Evolutionary conservation across 2,888 invertebrate genomes (phyloP).

Genomic region (Heteromyza rotundicornis): DNA sequence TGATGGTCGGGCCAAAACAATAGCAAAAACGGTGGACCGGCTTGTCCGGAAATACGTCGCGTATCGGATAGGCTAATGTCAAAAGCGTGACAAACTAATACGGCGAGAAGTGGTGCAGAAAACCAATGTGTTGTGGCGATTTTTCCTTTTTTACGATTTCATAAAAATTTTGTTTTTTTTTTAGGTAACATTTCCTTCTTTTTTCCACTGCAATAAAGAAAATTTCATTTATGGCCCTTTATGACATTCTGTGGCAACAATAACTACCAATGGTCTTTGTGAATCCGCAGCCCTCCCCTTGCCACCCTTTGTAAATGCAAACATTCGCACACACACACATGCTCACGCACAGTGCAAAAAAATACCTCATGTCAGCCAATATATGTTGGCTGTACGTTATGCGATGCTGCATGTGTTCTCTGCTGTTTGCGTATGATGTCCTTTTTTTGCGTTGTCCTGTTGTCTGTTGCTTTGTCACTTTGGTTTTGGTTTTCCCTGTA

Average conservation of each 20-base stretch:
- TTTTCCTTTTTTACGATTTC: conserved; percentile 15
- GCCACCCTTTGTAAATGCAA: no score
- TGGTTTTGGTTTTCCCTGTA: not conserved
- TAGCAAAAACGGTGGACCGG: not conserved
- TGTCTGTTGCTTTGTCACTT: conserved; percentile 5
- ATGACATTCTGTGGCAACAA: no score
- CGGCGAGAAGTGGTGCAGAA: no score
- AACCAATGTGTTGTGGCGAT: conserved; percentile 11
- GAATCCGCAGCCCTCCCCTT: no score
- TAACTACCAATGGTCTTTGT: no score
- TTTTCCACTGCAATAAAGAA: no score
- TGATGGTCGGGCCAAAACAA: no score
- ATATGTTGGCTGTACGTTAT: not conserved
- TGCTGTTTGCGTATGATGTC: not conserved
- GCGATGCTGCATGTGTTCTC: not conserved
- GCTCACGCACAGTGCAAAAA: no score
- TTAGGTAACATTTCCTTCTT: no score
- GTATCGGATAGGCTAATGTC: conserved; percentile 2
- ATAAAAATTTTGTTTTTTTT: conserved; percentile 3
- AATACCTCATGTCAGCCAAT: no score
- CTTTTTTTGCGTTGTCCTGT: not conserved
- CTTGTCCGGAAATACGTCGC: not conserved
- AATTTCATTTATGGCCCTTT: no score
- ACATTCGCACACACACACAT: no score
- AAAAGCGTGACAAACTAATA: not conserved